These are phyloP conservation scores for Apostichopus parvimensis DNA, from an alignment of 35 echinoderm and acorn worm species.

Conservation along the genomic window DNA sequence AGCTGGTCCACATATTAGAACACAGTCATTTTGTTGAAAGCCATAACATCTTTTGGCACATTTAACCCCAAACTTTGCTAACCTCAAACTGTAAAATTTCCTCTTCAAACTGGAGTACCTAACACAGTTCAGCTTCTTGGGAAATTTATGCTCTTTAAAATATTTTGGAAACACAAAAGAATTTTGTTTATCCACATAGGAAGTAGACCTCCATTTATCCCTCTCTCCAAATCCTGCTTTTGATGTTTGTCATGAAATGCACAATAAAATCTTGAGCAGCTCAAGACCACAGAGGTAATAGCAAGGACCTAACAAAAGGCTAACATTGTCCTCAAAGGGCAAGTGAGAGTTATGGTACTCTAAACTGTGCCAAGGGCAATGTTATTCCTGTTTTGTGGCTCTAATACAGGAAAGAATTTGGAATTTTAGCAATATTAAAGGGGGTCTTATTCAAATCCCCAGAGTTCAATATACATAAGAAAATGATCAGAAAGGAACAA, in stretches of 20 bases:
- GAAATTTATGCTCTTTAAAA: not conserved
- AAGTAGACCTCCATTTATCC: not conserved
- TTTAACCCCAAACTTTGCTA: no score
- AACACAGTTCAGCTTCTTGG: not conserved
- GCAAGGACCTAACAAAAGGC: not conserved
- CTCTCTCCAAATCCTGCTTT: not conserved
- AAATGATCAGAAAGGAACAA: no score
- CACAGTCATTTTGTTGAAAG: no score
- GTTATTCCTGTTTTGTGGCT: conserved; percentile 40
- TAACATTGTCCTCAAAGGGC: not conserved
- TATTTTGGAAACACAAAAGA: not conserved
- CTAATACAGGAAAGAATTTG: not conserved
- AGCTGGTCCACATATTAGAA: no score
- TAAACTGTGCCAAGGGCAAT: conserved; percentile 22
- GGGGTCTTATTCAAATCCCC: not conserved
- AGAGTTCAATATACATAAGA: not conserved
- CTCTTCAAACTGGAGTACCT: not conserved
- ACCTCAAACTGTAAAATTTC: not conserved
- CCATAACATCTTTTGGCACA: no score
- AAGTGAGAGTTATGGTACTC: not conserved
- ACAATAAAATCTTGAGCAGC: conserved; percentile 1
- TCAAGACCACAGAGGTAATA: conserved; percentile 8
- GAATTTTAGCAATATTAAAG: conserved; percentile 1
- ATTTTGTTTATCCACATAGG: not conserved
- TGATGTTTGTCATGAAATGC: not conserved